Base-by-base conservation (phyloP, 2,888 invertebrate genomes). In the Amblyjoppa fuscipennis region DNA sequence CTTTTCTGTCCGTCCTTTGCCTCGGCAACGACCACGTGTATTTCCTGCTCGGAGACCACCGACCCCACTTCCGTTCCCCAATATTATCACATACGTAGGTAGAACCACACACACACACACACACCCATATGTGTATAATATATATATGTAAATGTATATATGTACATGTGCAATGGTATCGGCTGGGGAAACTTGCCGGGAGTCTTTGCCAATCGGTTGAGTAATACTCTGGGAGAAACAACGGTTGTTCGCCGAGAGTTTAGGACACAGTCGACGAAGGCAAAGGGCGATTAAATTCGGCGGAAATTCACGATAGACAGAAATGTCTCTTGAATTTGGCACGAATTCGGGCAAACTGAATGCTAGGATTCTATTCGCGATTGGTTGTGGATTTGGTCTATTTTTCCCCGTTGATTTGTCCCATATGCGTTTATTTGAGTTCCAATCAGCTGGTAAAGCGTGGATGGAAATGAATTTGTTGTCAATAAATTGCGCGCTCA, bases 151-250 rank as follows among this genome's bases (percentile, higher is more conserved):
- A 7, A 7, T 16, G n/a, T 31, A 25, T 31, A 53, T 56, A 56
- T 56, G 68, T n/a, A 81, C 11, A 41, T 75, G 83, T 90, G 90
- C 89, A 89, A 90, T 90, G 89, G 88, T 87, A 86, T 87, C 85
- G 84, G 49, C 80, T 78, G 86, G 81, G 86, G 85, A 87, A 89
- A 90, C 88, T 89, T 89, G 86, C 70, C 71, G 79, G 81, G 81
- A 81, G 81, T 85, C 88, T 88, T 89, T 88, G 90, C 88, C 90
- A 90, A 91, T 91, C 89, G 88, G 88, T 89, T 83, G 89, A 87
- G 86, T n/a, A 88, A 91, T 90, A 89, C 80, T 83, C 83, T 64
- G 66, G 85, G 79, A 71, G 81, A 69, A 81, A 70, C 85, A 83
- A 77, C 77, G 83, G 78, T 80, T 69, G 74, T 81, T 77, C 74